A percentile compares a stretch with the other conserved stretches of the same genome.
phyloP scores from a whole-genome alignment of 2,797 vertebrate species.

The Saxicola maurus region DNA sequence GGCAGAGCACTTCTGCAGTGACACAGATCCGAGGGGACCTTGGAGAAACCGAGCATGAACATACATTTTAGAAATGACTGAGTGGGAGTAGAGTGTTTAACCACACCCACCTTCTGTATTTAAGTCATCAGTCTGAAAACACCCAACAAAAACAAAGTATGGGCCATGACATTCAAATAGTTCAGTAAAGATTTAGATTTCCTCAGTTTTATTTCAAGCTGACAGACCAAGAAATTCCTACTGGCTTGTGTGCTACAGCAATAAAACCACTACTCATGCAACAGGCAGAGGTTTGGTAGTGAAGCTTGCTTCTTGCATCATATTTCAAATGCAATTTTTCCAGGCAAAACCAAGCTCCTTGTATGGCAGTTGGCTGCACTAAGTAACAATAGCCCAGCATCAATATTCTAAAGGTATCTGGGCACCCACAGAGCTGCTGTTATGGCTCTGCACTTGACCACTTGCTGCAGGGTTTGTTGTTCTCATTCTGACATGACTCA shows the following conservation, averaged over 20 bases:
- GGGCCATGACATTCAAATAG: neutral
- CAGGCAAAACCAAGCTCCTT: neutral
- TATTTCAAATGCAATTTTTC: neutral
- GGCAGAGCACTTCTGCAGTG: neutral
- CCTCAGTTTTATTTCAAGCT: neutral
- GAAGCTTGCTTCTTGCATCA: neutral
- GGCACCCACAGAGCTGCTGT: neutral
- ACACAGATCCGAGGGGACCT: neutral
- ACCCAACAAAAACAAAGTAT: neutral
- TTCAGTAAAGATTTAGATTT: neutral
- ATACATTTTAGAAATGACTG: neutral
- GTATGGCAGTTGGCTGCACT: neutral
- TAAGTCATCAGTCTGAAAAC: neutral
- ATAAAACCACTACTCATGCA: neutral
- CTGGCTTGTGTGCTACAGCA: neutral
- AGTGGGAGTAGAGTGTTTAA: neutral
- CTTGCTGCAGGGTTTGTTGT: neutral
- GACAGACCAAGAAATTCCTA: neutral
- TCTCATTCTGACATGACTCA: neutral
- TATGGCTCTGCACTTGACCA: neutral
- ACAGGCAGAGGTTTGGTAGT: neutral
- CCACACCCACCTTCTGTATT: neutral
- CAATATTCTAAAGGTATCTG: neutral
- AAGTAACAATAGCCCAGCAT: rapidly evolving
- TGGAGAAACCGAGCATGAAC: neutral